Conservation (phyloP, 2,113 vertebrate species). For the Miniopterus natalensis region DNA sequence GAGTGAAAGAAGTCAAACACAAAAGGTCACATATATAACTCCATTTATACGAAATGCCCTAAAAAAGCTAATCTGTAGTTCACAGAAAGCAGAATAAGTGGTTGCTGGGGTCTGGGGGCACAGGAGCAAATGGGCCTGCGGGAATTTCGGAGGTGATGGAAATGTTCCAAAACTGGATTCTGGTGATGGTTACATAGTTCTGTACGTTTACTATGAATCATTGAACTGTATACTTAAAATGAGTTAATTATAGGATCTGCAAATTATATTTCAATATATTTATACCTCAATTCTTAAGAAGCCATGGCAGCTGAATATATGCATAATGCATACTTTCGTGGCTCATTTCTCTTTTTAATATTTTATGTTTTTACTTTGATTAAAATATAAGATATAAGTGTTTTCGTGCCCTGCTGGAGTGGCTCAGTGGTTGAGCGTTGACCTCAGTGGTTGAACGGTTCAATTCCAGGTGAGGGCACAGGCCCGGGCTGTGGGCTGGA, state of each 20-base stretch:
- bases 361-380: not conserved
- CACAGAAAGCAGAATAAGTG: not conserved
- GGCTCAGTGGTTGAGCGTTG: too few relatives aligned
- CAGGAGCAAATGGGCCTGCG: fast-evolving
- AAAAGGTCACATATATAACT: not conserved
- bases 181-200: not conserved
- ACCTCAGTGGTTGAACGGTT: too few relatives aligned
- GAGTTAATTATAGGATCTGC: not conserved
- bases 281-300: not conserved
- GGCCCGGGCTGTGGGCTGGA: too few relatives aligned
- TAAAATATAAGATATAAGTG: not conserved
- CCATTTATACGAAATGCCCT: not conserved
- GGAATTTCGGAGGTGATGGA: not conserved
- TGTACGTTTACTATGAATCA: not conserved
- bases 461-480: too few relatives aligned
- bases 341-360: not conserved
- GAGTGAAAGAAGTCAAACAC: not conserved
- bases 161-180: not conserved
- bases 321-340: not conserved
- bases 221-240: not conserved
- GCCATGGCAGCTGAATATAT: not conserved
- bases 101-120: fast-evolving
- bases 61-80: not conserved
- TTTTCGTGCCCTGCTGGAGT: too few relatives aligned
- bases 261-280: not conserved